phyloP scores from a whole-genome alignment of 2,113 vertebrate species.

The Stigmatopora nigra region DNA sequence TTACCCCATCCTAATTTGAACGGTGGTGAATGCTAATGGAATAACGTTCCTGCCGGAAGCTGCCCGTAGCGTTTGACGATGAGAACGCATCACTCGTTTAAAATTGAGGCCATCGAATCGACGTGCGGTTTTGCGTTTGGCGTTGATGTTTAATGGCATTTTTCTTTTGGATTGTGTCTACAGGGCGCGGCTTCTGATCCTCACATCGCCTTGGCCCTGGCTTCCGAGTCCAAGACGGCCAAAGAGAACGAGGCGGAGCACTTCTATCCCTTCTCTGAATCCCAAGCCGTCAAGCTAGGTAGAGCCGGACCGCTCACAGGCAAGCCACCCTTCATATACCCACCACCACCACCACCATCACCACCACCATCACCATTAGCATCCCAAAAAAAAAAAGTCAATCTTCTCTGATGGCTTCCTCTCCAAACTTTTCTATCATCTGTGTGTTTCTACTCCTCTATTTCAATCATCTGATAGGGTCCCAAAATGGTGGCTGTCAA shows the following conservation, averaged over 20 bases:
- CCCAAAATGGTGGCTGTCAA: not conserved
- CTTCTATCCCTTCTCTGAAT: constrained; percentile 4
- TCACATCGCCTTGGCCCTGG: constrained; percentile 68
- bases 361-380: not conserved
- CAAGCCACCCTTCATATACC: constrained; percentile 83
- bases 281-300: constrained; percentile 87
- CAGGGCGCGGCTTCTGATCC: constrained; percentile 76
- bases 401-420: constrained; percentile 51
- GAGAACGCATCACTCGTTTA: no score
- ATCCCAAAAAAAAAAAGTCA: not conserved
- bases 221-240: constrained; percentile 48
- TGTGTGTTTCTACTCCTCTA: constrained; percentile 1
- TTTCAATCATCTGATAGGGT: not conserved
- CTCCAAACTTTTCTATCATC: not conserved
- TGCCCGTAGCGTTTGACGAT: no score
- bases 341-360: constrained; percentile 20
- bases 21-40: no score
- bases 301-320: constrained; percentile 81
- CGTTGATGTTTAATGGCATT: constrained; percentile 1
- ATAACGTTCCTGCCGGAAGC: no score
- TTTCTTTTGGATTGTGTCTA: constrained; percentile 41
- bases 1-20: no score
- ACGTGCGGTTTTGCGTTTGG: not conserved
- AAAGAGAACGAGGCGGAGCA: constrained; percentile 74
- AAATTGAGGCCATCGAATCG: no score